These are phyloP conservation scores for Phrynosoma platyrhinos DNA, from an alignment of 2,113 vertebrate species.

Conservation along the genomic window DNA sequence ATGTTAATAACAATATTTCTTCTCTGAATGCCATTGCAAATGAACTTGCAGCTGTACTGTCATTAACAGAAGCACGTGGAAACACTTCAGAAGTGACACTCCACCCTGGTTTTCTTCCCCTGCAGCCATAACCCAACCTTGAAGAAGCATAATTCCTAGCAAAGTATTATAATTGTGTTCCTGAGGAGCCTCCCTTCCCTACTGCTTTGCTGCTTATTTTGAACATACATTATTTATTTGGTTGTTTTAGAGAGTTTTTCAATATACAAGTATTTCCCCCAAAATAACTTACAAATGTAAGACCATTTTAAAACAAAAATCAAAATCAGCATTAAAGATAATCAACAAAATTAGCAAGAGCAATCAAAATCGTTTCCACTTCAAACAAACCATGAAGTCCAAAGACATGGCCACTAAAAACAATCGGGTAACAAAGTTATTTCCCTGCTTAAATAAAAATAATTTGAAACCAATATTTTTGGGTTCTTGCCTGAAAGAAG, in stretches of 20 bases:
- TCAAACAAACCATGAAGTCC: too few relatives aligned
- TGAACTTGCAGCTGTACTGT: fast-evolving
- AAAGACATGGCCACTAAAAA: too few relatives aligned
- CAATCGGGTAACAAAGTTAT: too few relatives aligned
- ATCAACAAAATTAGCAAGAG: too few relatives aligned
- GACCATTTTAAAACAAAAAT: not conserved
- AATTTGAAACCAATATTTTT: too few relatives aligned
- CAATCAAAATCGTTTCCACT: too few relatives aligned
- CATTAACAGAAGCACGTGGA: fast-evolving
- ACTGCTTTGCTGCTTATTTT: not conserved
- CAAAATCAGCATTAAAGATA: too few relatives aligned
- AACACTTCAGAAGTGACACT: not conserved
- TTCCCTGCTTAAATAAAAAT: too few relatives aligned
- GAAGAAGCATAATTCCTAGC: not conserved
- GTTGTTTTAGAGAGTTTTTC: not conserved
- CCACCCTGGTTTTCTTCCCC: not conserved
- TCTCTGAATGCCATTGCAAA: not conserved
- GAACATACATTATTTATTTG: not conserved
- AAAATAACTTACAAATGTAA: not conserved
- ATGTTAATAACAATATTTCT: not conserved
- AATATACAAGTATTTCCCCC: not conserved
- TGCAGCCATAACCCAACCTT: not conserved
- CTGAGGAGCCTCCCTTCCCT: not conserved
- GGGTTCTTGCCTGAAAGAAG: too few relatives aligned
- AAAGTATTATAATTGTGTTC: not conserved